Base-by-base conservation (phyloP, 2,797 vertebrate species). In the Dromococcyx pavoninus region DNA sequence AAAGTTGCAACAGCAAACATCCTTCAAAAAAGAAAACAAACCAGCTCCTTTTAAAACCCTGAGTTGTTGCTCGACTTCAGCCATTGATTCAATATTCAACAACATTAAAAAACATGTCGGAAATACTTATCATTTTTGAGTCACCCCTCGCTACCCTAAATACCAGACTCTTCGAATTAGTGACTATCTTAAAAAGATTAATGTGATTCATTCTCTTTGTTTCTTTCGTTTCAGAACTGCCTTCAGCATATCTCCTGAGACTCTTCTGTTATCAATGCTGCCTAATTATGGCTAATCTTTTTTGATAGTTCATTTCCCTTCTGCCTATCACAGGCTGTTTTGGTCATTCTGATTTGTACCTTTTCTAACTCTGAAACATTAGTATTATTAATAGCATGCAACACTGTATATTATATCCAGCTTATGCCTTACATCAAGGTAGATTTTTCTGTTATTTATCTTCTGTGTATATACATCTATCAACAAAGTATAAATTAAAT, bases 21-120 rank as follows among this genome's bases (percentile, higher is more conserved):
- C 87, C 92, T 91, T 95, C 91, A 84, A 46, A 48, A 95, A 96
- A 80, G 92, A 94, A 97, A 96, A 95, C 78, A 95, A 97, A 95
- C 43, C 33, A 94, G 43, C 58, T 93, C 85, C 46, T 93, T 92
- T 92, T 66, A 95, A 95, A 88, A 50, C 62, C 28, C 87, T 86
- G 93, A 56, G 89, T 92, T 50, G 85, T 39, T 94, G 76, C 85
- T 94, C 93, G 91, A 95, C 91, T 97, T 92, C 89, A 78, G 85
- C 89, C 92, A 84, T 95, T 92, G 94, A 79, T 84, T 96, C 89
- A 70, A 37, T 81, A 92, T 91, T 96, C 94, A 93, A 50, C 73
- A 88, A 86, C 82, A 79, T 79, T 44, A 94, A 95, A 93, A 94
- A 96, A 95, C 69, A 76, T 88, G 69, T 64, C 8, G n/a, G 91